phyloP scores from a whole-genome alignment of 2,113 vertebrate genomes.

The Ailuropoda melanoleuca region DNA sequence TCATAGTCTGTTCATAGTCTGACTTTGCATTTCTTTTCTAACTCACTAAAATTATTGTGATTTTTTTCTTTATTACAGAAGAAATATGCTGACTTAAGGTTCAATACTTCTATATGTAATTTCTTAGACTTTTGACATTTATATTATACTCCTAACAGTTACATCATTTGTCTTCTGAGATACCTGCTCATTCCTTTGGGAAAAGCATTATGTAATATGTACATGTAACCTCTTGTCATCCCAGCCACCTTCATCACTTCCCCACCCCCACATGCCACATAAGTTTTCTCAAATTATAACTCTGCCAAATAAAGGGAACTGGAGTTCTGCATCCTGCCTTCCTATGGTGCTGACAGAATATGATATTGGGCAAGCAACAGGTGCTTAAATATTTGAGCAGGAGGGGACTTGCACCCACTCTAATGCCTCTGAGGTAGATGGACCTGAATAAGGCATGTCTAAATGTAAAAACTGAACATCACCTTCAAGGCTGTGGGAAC shows the following conservation, averaged over 20 bases:
- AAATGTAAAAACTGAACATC: not conserved
- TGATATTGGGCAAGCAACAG: not conserved
- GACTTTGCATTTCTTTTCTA: not conserved
- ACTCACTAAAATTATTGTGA: not conserved
- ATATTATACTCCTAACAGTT: not conserved
- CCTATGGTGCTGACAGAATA: not conserved
- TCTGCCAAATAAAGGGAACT: not conserved
- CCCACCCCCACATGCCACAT: not conserved
- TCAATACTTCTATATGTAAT: not conserved
- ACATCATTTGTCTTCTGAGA: not conserved
- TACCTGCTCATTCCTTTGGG: not conserved
- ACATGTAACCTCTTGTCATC: not conserved
- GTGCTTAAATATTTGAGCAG: not conserved
- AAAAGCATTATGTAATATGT: not conserved
- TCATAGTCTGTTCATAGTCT: not conserved
- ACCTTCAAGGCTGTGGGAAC: not conserved
- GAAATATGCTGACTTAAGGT: not conserved
- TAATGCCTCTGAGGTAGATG: not conserved
- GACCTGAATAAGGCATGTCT: not conserved
- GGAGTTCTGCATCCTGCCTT: not conserved
- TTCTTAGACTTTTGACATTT: conserved; percentile 28
- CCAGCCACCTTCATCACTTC: not conserved
- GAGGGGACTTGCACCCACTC: not conserved
- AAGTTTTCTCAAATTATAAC: not conserved
- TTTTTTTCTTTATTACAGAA: not conserved